These are phyloP conservation scores for Fissipunctia ypsillon DNA, from an alignment of 2,888 invertebrate genomes.

Conservation along the genomic window DNA sequence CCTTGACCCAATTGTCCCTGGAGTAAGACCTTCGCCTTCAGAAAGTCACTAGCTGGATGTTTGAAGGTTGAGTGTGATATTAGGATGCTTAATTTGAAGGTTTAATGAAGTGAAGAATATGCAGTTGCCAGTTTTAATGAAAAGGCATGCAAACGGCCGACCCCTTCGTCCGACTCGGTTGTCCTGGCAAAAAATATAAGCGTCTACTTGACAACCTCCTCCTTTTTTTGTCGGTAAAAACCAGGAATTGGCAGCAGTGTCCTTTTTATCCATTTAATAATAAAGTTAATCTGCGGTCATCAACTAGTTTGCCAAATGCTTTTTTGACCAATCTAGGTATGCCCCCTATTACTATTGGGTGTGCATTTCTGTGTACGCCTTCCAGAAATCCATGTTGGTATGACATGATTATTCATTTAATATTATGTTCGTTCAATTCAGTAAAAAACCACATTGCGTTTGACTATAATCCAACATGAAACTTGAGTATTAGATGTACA, in stretches of 20 bases:
- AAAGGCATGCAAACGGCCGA: not conserved
- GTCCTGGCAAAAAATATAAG: not conserved
- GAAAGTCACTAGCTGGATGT: not conserved
- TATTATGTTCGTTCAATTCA: no score
- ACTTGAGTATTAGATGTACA: no score
- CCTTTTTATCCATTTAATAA: not conserved
- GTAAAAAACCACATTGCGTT: no score
- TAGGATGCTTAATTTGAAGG: not conserved
- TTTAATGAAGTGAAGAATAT: not conserved
- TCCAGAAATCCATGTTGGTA: no score
- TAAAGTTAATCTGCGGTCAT: not conserved
- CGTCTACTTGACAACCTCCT: no score
- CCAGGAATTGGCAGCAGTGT: not conserved
- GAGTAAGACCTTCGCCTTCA: conserved; percentile 7
- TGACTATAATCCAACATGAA: no score
- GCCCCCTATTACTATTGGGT: no score
- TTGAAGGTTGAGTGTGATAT: conserved; percentile 9
- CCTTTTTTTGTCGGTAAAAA: not conserved
- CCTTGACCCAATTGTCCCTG: conserved; percentile 29
- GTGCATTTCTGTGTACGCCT: no score
- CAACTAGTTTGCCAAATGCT: not conserved
- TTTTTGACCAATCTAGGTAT: not conserved
- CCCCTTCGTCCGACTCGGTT: not conserved
- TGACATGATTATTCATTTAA: no score
- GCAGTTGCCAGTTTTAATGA: not conserved